Conservation (phyloP, 2,888 invertebrate species). For the Trisateles emortualis region DNA sequence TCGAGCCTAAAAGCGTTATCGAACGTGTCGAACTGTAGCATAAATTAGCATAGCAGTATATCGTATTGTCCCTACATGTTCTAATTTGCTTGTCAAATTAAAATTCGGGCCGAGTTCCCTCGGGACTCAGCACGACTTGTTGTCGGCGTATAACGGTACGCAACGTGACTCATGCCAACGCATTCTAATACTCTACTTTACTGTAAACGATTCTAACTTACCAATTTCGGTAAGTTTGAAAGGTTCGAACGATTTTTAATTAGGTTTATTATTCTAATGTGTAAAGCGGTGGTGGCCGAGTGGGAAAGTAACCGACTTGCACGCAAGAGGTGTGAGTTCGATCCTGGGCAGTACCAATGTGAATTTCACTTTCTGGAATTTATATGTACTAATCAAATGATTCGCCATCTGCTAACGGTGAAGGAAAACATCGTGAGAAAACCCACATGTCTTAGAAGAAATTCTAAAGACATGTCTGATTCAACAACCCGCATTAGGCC, state of each 20-base stretch:
- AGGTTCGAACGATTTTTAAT: constrained; percentile 9
- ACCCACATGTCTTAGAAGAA: too few species aligned
- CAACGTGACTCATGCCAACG: constrained; percentile 46
- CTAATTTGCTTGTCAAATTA: constrained; percentile 72
- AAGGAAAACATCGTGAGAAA: too few species aligned
- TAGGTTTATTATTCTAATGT: neutral
- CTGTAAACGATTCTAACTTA: constrained; percentile 60
- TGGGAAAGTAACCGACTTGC: too few species aligned
- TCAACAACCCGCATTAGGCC: too few species aligned
- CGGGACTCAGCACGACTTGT: constrained; percentile 63
- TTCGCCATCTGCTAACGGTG: too few species aligned
- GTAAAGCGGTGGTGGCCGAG: too few species aligned
- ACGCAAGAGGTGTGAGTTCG: too few species aligned
- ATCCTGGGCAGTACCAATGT: too few species aligned
- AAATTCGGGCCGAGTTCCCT: constrained; percentile 75
- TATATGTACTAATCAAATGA: too few species aligned
- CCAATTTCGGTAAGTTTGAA: constrained; percentile 51
- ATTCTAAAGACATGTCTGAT: too few species aligned
- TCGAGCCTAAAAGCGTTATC: constrained; percentile 16
- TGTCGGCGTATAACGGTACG: constrained; percentile 64
- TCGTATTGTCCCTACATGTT: constrained; percentile 49
- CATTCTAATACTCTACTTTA: constrained; percentile 71
- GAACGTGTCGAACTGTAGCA: constrained; percentile 35
- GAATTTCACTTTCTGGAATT: too few species aligned
- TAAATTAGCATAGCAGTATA: constrained; percentile 51